Percentiles rank a stretch among this genome's conserved stretches.
These are phyloP conservation scores for Erpornis zantholeuca DNA, from an alignment of 2,113 vertebrate genomes.

Conservation along the genomic window DNA sequence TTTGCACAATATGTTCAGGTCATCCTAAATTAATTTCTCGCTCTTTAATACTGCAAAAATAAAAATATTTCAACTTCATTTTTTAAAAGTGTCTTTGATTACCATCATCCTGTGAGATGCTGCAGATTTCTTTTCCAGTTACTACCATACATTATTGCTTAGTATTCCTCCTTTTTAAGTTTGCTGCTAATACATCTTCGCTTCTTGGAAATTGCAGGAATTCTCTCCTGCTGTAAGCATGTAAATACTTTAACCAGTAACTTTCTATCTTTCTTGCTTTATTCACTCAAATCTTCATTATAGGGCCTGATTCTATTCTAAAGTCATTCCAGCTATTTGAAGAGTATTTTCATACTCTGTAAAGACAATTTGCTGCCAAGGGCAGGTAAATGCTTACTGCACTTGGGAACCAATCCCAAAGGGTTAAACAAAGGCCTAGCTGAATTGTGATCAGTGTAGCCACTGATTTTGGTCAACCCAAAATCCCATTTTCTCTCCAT, in stretches of 20 bases:
- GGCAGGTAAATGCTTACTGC: background rate
- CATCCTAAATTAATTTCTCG: conserved; percentile 18
- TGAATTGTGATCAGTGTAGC: background rate
- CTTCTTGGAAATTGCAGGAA: background rate
- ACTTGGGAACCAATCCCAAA: background rate
- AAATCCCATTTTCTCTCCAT: background rate
- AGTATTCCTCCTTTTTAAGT: background rate
- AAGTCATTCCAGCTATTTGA: background rate
- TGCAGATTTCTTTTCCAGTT: background rate
- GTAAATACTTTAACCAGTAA: background rate
- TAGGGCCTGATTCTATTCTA: background rate
- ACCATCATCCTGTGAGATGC: background rate
- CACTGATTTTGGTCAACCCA: background rate
- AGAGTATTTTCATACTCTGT: background rate
- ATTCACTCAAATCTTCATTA: background rate
- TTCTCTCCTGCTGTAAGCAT: background rate
- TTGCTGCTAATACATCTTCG: background rate
- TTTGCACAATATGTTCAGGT: conserved; percentile 29
- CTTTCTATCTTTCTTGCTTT: background rate
- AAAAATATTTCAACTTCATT: background rate
- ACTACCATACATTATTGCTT: background rate
- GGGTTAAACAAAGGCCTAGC: background rate
- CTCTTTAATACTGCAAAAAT: background rate
- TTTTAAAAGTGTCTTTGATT: background rate
- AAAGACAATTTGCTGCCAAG: background rate